A percentile compares a stretch with the other conserved stretches of the same genome.
phyloP scores from a whole-genome alignment of 2,888 invertebrate genomes.

The Clitarchus hookeri region DNA sequence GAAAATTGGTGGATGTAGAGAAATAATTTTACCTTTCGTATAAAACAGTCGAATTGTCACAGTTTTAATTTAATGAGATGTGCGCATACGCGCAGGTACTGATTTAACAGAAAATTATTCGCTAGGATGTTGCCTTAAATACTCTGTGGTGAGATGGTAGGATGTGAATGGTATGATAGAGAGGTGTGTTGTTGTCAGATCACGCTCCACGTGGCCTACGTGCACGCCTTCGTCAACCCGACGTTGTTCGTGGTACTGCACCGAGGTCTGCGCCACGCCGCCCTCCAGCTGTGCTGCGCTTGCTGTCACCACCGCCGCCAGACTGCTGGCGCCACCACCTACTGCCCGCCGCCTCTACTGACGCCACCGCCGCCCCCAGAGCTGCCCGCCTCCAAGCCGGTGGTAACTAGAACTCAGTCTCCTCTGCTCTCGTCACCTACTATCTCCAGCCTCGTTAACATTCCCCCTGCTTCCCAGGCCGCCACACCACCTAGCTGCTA shows the following conservation, averaged over 20 bases:
- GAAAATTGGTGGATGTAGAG: too few relatives aligned
- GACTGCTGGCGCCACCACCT: conserved; percentile 24
- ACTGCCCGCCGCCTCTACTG: conserved; percentile 37
- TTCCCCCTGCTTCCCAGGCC: too few relatives aligned
- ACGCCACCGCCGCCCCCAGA: conserved; percentile 46
- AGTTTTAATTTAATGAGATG: too few relatives aligned
- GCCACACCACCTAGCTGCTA: too few relatives aligned
- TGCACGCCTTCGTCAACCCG: conserved; percentile 84
- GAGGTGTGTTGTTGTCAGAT: conserved; percentile 60
- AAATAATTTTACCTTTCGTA: too few relatives aligned
- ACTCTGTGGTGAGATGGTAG: too few relatives aligned
- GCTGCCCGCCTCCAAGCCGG: conserved; percentile 49
- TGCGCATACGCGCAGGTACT: too few relatives aligned
- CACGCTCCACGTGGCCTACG: conserved; percentile 84
- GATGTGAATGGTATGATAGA: neutral
- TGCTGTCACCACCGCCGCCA: conserved; percentile 56
- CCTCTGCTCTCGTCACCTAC: too few relatives aligned
- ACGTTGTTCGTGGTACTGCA: conserved; percentile 78
- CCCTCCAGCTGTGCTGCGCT: conserved; percentile 76
- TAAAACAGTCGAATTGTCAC: too few relatives aligned
- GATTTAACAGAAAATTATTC: too few relatives aligned
- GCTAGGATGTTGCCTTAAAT: too few relatives aligned
- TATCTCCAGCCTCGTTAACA: too few relatives aligned
- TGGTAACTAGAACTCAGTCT: neutral
- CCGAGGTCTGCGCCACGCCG: conserved; percentile 72